Evolutionary conservation across 2,797 vertebrate genomes (phyloP).

Genomic region (Rhinichthys osculus): DNA sequence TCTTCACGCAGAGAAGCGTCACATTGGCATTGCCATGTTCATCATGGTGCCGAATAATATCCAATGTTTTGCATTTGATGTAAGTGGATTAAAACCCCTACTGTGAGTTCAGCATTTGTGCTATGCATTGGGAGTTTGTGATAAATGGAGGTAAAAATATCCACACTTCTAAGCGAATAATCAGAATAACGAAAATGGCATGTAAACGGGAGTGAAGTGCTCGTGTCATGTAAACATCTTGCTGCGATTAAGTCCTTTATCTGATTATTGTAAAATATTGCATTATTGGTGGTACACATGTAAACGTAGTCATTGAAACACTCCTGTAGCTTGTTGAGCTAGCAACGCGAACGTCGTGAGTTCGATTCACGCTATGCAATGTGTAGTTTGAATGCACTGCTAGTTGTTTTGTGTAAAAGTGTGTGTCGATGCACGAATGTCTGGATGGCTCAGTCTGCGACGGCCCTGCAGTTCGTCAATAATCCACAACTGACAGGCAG

Average conservation of each 20-base stretch:
- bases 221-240: too few species aligned
- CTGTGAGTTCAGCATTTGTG: too few species aligned
- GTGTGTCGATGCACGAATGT: neutral
- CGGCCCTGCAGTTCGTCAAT: constrained; percentile 34
- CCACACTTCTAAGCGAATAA: too few species aligned
- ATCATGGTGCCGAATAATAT: neutral
- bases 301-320: neutral
- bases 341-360: neutral
- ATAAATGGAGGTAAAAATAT: too few species aligned
- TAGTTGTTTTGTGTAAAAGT: neutral
- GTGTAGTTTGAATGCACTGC: neutral
- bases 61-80: neutral
- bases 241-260: too few species aligned
- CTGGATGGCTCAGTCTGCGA: constrained; percentile 3
- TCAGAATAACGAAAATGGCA: too few species aligned
- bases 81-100: too few species aligned
- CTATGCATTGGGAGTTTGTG: too few species aligned
- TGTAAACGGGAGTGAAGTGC: too few species aligned
- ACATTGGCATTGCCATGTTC: neutral
- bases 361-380: neutral
- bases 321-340: neutral
- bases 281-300: too few species aligned
- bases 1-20: neutral
- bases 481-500: constrained; percentile 25
- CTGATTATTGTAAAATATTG: too few species aligned